Percentiles rank a stretch among this genome's conserved stretches.
These are phyloP conservation scores for Calosoma granatense DNA, from an alignment of 1,140 invertebrate genomes.

Conservation along the genomic window DNA sequence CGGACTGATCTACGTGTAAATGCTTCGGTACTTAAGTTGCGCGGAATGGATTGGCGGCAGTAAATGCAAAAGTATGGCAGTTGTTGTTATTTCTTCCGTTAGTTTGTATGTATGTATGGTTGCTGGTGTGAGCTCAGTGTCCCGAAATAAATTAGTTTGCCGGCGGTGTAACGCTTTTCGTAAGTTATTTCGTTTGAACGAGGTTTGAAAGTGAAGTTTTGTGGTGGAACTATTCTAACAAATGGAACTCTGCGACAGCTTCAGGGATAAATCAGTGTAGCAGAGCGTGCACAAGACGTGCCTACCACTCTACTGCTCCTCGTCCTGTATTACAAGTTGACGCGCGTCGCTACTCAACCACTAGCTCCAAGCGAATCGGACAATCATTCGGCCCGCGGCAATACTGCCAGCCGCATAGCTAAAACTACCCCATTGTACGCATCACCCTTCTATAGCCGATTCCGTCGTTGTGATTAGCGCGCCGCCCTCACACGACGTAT, in stretches of 20 bases:
- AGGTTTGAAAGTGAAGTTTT: conserved; percentile 8
- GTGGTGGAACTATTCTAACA: conserved; percentile 3
- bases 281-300: conserved; percentile 4
- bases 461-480: too few relatives aligned
- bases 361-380: neutral
- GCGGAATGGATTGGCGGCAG: too few relatives aligned
- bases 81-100: too few relatives aligned
- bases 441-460: neutral
- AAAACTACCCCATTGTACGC: neutral
- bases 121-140: too few relatives aligned
- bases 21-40: too few relatives aligned
- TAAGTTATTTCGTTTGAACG: conserved; percentile 9
- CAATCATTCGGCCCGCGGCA: neutral
- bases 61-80: too few relatives aligned
- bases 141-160: conserved; percentile 1
- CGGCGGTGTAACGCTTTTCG: neutral
- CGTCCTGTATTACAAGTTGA: neutral
- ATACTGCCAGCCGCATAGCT: neutral
- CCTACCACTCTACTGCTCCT: neutral
- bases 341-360: neutral
- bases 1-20: too few relatives aligned
- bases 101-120: too few relatives aligned
- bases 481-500: too few relatives aligned
- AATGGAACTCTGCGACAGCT: conserved; percentile 3
- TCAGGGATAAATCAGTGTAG: conserved; percentile 8